phyloP scores from a whole-genome alignment of 2,888 invertebrate species.

The Drosophila silvestris region DNA sequence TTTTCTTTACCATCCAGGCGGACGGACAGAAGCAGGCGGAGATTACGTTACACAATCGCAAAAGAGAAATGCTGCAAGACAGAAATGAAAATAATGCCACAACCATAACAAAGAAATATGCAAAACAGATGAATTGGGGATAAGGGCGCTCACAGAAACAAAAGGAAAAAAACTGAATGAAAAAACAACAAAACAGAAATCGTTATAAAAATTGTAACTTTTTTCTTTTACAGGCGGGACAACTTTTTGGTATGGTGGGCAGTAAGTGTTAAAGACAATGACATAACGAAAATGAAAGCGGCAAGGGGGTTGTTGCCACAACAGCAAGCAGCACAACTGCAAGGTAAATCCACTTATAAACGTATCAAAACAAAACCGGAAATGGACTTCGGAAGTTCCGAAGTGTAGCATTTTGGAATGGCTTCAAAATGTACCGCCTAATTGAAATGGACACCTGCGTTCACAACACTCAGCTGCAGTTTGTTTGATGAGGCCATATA shows the following conservation, averaged over 20 bases:
- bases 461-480: neutral
- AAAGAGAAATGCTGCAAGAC: constrained; percentile 37
- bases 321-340: constrained; percentile 20
- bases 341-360: constrained; percentile 48
- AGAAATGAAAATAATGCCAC: constrained; percentile 68
- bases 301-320: constrained; percentile 19
- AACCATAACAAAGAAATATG: constrained; percentile 78
- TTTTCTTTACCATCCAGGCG: constrained; percentile 46
- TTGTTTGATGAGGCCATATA: no score
- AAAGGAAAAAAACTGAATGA: constrained; percentile 21
- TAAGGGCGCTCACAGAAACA: constrained; percentile 53
- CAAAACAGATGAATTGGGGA: constrained; percentile 81
- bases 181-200: constrained; percentile 53
- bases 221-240: constrained; percentile 55
- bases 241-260: constrained; percentile 42
- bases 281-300: constrained; percentile 62
- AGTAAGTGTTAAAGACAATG: constrained; percentile 52
- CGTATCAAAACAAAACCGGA: constrained; percentile 45
- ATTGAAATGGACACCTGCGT: constrained; percentile 15
- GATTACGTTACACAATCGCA: constrained; percentile 68
- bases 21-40: constrained; percentile 23
- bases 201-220: constrained; percentile 68
- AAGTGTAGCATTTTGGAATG: constrained; percentile 14
- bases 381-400: constrained; percentile 27
- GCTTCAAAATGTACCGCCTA: constrained; percentile 17